Percentiles rank a stretch among this genome's conserved stretches.
Evolutionary conservation across 2,113 vertebrate genomes (phyloP).

Genomic region (Irena cyanogastra): DNA sequence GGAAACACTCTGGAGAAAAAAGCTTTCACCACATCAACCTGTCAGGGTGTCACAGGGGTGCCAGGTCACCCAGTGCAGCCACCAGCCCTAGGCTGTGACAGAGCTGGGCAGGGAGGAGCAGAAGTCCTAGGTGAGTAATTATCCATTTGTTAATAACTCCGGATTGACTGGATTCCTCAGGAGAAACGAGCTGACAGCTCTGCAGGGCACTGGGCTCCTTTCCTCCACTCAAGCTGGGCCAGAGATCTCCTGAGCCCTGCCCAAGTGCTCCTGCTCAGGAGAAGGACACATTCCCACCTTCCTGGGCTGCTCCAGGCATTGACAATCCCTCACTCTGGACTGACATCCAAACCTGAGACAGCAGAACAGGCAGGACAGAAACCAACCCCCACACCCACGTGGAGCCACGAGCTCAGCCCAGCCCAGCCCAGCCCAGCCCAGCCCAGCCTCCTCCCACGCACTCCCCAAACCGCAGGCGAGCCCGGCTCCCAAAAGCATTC

Average conservation of each 20-base stretch:
- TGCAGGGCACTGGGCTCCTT: neutral
- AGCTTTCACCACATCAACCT: neutral
- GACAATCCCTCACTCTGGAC: neutral
- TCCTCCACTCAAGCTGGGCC: neutral
- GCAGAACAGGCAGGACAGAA: neutral
- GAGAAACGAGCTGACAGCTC: neutral
- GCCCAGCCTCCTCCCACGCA: neutral
- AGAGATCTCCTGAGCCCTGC: neutral
- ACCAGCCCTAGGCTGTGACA: neutral
- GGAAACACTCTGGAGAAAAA: accelerated
- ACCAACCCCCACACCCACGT: neutral
- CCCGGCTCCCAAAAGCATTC: neutral
- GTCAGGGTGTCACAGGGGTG: neutral
- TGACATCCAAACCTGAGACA: neutral
- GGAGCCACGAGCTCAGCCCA: neutral
- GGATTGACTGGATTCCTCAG: neutral
- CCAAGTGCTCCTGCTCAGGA: neutral
- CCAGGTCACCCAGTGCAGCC: neutral
- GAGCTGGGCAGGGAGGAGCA: neutral
- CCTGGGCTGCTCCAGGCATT: neutral
- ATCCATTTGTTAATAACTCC: neutral
- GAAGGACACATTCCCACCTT: neutral
- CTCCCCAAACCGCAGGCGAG: accelerated
- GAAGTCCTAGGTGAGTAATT: neutral
- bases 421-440: neutral